phyloP scores from a whole-genome alignment of 2,888 invertebrate species.

The Schizaphis graminum region DNA sequence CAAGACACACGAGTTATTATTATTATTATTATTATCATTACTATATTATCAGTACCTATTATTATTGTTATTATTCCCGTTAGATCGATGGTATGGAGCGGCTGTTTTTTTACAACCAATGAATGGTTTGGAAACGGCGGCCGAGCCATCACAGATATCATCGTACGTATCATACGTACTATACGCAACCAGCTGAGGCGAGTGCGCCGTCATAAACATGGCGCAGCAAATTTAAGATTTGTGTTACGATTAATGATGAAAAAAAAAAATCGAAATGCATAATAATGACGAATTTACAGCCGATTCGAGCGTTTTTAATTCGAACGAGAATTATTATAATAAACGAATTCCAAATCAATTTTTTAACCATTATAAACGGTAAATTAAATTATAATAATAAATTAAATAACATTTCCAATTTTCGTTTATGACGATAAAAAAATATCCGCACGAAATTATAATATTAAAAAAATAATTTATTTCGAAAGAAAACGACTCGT shows the following conservation, averaged over 20 bases:
- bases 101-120: neutral
- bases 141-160: neutral
- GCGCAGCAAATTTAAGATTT: neutral
- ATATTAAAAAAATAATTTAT: neutral
- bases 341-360: neutral
- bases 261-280: neutral
- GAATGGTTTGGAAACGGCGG: neutral
- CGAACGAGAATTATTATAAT: neutral
- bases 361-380: neutral
- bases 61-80: slow-evolving; percentile 31
- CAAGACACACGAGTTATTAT: neutral
- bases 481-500: neutral
- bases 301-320: slow-evolving; percentile 31
- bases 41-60: neutral
- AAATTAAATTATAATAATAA: neutral
- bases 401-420: neutral
- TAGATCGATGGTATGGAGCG: neutral
- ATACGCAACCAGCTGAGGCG: neutral
- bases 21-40: slow-evolving; percentile 1
- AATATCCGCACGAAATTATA: neutral
- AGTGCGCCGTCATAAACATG: neutral
- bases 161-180: neutral
- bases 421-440: neutral
- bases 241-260: neutral
- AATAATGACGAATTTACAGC: neutral